A percentile compares a stretch with the other conserved stretches of the same genome.
These are phyloP conservation scores for Onchidella celtica DNA, from an alignment of 2,888 invertebrate genomes.

Conservation along the genomic window DNA sequence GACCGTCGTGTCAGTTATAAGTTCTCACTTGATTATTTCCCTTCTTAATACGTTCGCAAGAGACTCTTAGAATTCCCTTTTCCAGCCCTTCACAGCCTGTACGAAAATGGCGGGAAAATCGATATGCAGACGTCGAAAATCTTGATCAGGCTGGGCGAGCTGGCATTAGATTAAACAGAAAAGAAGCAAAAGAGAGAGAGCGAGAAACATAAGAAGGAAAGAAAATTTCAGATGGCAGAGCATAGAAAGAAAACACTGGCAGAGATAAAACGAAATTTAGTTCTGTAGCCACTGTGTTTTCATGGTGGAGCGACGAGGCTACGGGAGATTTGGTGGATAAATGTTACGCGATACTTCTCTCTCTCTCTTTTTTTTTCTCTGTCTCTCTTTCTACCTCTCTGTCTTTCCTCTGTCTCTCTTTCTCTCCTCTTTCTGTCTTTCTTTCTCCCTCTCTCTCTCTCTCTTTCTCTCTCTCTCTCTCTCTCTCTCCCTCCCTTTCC, in stretches of 20 bases:
- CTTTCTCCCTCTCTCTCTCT: slow-evolving; percentile 1
- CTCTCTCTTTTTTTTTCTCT: too few relatives aligned
- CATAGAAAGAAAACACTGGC: background rate
- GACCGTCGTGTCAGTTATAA: too few relatives aligned
- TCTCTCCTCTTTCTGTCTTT: slow-evolving; percentile 6
- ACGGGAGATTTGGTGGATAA: too few relatives aligned
- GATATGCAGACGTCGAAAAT: slow-evolving; percentile 17
- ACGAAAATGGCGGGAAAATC: background rate
- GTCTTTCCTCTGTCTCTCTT: too few relatives aligned
- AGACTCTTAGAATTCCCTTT: too few relatives aligned
- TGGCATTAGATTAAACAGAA: background rate
- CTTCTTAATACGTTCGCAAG: background rate
- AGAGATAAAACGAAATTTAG: background rate
- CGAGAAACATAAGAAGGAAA: background rate
- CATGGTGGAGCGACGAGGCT: background rate
- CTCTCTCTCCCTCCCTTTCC: background rate
- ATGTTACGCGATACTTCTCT: background rate
- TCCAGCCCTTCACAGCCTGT: background rate
- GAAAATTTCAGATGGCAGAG: too few relatives aligned
- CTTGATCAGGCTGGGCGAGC: slow-evolving; percentile 8
- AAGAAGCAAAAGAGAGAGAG: slow-evolving; percentile 1
- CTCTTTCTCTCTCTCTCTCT: background rate
- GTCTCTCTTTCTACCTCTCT: too few relatives aligned
- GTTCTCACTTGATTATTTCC: background rate
- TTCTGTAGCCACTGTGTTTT: background rate